A percentile compares a stretch with the other conserved stretches of the same genome.
Conservation (phyloP, 2,797 vertebrate genomes). For the Chaunax sp. region DNA sequence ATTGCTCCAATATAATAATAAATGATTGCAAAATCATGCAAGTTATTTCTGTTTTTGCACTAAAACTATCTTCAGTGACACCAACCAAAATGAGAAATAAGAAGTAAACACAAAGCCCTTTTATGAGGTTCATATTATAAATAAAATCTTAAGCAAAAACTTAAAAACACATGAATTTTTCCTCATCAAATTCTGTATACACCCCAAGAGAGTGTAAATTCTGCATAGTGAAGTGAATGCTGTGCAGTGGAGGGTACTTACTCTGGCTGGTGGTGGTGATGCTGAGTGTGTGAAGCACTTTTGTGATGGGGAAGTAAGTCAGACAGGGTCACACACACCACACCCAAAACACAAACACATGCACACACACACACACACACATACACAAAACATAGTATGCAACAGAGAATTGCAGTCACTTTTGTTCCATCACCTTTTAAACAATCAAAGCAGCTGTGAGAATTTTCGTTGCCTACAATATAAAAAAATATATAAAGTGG, state of each 20-base stretch:
- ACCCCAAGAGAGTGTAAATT: neutral
- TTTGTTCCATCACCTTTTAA: no score
- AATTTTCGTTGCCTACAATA: no score
- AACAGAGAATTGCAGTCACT: conserved; percentile 20
- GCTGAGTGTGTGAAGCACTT: conserved; percentile 47
- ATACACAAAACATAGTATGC: conserved; percentile 10
- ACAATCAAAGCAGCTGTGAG: no score
- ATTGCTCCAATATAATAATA: neutral
- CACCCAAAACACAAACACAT: conserved; percentile 55
- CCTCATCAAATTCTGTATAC: neutral
- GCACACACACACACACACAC: conserved; percentile 21
- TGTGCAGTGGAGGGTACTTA: conserved; percentile 53
- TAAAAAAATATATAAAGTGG: no score
- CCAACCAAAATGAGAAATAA: neutral
- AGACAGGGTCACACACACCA: conserved; percentile 44
- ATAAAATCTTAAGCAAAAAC: neutral
- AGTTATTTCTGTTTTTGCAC: neutral
- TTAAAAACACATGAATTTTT: no score
- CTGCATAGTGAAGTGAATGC: neutral
- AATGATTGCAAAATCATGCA: no score
- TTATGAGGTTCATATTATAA: neutral
- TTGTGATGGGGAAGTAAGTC: conserved; percentile 77
- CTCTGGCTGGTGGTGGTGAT: conserved; percentile 61
- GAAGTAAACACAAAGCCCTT: neutral
- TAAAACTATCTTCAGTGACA: neutral